Evolutionary conservation across 2,113 vertebrate species (phyloP).

Genomic region (Ameiurus melas): DNA sequence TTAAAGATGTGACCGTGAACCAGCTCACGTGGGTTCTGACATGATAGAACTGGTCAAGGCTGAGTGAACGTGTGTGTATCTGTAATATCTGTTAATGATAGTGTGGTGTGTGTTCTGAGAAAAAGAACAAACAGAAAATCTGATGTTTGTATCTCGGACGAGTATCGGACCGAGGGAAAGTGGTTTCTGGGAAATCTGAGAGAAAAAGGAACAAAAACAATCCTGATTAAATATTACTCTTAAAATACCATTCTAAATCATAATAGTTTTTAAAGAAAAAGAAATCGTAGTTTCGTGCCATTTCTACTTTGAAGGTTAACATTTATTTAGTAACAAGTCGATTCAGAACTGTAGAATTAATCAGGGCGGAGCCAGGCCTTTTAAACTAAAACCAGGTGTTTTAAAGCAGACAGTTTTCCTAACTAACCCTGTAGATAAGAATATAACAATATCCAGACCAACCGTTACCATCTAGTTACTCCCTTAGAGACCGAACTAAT

Average conservation of each 20-base stretch:
- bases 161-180: not conserved
- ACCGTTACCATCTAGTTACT: too few relatives aligned
- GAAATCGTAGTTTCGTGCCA: too few relatives aligned
- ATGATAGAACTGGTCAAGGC: not conserved
- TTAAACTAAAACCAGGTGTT: too few relatives aligned
- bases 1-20: constrained; percentile 4
- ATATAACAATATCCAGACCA: too few relatives aligned
- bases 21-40: not conserved
- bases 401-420: too few relatives aligned
- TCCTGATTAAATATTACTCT: not conserved
- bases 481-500: too few relatives aligned
- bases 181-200: not conserved
- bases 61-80: not conserved
- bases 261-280: not conserved
- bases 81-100: not conserved
- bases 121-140: not conserved
- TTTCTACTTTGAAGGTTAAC: too few relatives aligned
- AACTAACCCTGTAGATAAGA: too few relatives aligned
- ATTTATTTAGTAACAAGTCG: too few relatives aligned
- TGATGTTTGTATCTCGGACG: not conserved
- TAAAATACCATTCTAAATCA: not conserved
- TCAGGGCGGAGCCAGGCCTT: too few relatives aligned
- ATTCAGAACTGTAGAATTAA: too few relatives aligned
- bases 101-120: not conserved
- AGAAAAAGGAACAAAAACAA: not conserved